Percentiles rank a stretch among this genome's conserved stretches.
phyloP scores from a whole-genome alignment of 1,140 invertebrate species.

The Camponotus pennsylvanicus region DNA sequence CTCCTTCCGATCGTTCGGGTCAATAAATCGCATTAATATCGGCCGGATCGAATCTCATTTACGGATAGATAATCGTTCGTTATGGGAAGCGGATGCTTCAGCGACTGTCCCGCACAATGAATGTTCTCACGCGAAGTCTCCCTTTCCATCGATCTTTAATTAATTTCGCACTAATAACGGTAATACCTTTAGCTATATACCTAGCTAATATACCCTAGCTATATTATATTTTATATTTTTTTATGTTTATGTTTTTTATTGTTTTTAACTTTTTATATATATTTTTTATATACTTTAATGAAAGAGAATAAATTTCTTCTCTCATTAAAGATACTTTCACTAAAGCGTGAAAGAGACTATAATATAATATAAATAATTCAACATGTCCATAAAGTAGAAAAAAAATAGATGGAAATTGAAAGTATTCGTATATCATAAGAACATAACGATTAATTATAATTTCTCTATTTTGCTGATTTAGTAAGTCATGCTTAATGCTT shows the following conservation, averaged over 20 bases:
- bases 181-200: not conserved
- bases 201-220: too few relatives aligned
- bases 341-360: conserved; percentile 19
- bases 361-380: conserved; percentile 20
- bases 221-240: too few relatives aligned
- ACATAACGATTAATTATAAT: not conserved
- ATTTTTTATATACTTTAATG: too few relatives aligned
- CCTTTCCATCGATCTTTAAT: not conserved
- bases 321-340: not conserved
- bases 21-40: conserved; percentile 33
- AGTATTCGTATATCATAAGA: conserved; percentile 25
- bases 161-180: conserved; percentile 7
- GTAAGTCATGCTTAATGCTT: not conserved
- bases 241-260: too few relatives aligned
- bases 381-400: not conserved
- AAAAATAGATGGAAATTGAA: conserved; percentile 27
- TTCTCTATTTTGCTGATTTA: not conserved
- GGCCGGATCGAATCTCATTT: conserved; percentile 4
- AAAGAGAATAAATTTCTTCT: too few relatives aligned
- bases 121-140: conserved; percentile 33
- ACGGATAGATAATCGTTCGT: not conserved
- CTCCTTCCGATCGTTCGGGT: not conserved
- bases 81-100: conserved; percentile 4
- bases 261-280: too few relatives aligned
- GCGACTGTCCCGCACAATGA: conserved; percentile 13